phyloP scores from a whole-genome alignment of 2,888 invertebrate genomes.

The Mycalesis mineus region DNA sequence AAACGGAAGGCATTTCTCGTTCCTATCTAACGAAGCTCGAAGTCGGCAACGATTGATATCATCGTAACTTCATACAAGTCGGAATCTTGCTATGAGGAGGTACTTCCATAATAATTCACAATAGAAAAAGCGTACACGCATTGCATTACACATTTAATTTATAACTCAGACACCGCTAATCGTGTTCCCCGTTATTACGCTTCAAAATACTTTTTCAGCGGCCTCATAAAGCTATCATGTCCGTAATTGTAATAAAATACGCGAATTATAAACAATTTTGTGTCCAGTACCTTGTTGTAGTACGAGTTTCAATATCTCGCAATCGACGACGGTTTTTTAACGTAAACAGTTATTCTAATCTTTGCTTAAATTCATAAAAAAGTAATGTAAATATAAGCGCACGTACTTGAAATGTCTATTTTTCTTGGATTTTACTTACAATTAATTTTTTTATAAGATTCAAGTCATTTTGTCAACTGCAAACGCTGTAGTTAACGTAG shows the following conservation, averaged over 20 bases:
- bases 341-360: too few relatives aligned
- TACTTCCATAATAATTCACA: not conserved
- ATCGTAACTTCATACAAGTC: not conserved
- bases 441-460: too few relatives aligned
- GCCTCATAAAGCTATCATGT: constrained; percentile 18
- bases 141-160: constrained; percentile 4
- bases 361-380: too few relatives aligned
- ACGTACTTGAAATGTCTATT: too few relatives aligned
- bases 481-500: too few relatives aligned
- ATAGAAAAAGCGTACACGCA: constrained; percentile 6
- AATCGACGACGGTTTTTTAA: too few relatives aligned
- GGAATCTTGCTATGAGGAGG: not conserved
- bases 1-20: too few relatives aligned
- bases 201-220: constrained; percentile 9
- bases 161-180: not conserved
- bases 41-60: not conserved
- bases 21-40: not conserved
- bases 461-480: too few relatives aligned
- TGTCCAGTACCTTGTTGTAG: not conserved
- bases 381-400: too few relatives aligned
- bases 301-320: not conserved
- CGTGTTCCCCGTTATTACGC: constrained; percentile 5
- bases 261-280: constrained; percentile 10
- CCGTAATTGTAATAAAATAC: constrained; percentile 16
- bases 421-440: too few relatives aligned